Evolutionary conservation across 2,113 vertebrate species (phyloP).

Genomic region (Hiodon tergisus): DNA sequence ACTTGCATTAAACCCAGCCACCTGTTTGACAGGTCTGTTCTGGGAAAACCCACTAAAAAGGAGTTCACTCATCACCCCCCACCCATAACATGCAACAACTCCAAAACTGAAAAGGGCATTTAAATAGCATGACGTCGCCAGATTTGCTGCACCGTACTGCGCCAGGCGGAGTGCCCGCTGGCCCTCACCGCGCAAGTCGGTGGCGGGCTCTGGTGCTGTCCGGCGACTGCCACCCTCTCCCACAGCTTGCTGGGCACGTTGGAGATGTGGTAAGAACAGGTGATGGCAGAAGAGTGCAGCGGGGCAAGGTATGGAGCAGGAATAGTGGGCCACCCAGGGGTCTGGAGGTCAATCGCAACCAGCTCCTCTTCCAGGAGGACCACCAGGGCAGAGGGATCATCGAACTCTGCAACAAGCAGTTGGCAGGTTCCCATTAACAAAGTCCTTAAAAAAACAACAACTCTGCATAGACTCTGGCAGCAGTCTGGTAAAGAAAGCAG

Average conservation of each 20-base stretch:
- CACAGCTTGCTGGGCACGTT: conserved; percentile 86
- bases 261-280: conserved; percentile 89
- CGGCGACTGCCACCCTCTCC: conserved; percentile 79
- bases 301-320: conserved; percentile 88
- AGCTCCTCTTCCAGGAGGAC: conserved; percentile 93
- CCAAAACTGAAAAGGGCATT: too few species aligned
- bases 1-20: too few species aligned
- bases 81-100: not conserved
- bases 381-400: conserved; percentile 81
- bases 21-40: not conserved
- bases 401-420: conserved; percentile 65
- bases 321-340: conserved; percentile 79
- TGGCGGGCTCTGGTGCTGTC: conserved; percentile 75
- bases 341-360: conserved; percentile 85
- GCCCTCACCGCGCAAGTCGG: conserved; percentile 67
- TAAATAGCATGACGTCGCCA: too few species aligned
- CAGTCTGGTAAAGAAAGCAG: not conserved
- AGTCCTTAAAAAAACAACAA: not conserved
- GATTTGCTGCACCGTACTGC: too few species aligned
- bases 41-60: not conserved
- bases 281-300: conserved; percentile 92
- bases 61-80: not conserved
- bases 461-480: too few species aligned
- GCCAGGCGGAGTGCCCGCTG: too few species aligned
- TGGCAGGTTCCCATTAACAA: not conserved